Conservation (phyloP, 2,113 vertebrate genomes). For the Myrmophylax atrothorax region DNA sequence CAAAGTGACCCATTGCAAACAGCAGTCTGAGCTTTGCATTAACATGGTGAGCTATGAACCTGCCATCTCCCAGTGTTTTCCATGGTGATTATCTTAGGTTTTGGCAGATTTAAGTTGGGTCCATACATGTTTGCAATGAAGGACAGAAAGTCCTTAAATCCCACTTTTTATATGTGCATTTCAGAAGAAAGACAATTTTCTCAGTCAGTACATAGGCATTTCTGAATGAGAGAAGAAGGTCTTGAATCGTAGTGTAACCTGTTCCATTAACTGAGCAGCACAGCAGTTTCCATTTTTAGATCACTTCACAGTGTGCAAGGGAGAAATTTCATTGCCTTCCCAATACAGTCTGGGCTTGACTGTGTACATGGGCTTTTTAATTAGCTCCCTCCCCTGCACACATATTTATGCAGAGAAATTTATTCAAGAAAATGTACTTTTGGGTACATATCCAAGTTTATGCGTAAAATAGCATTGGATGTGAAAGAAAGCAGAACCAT, state of each 20-base stretch:
- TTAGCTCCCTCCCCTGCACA: fast-evolving
- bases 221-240: neutral
- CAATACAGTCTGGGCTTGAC: neutral
- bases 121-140: neutral
- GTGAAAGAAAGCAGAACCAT: neutral
- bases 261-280: neutral
- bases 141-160: neutral
- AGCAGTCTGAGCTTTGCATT: neutral
- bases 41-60: neutral
- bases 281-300: conserved; percentile 24
- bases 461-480: neutral
- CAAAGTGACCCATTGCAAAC: neutral
- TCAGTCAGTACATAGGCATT: neutral
- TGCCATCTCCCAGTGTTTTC: neutral
- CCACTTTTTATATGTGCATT: neutral
- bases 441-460: neutral
- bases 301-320: neutral
- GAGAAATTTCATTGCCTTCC: conserved; percentile 18
- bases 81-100: neutral
- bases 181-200: neutral
- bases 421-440: conserved; percentile 25
- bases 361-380: neutral
- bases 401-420: neutral
- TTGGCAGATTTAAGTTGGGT: neutral
- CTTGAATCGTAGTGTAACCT: neutral